Conservation (phyloP, 2,113 vertebrate species). For the Glareola pratincola region DNA sequence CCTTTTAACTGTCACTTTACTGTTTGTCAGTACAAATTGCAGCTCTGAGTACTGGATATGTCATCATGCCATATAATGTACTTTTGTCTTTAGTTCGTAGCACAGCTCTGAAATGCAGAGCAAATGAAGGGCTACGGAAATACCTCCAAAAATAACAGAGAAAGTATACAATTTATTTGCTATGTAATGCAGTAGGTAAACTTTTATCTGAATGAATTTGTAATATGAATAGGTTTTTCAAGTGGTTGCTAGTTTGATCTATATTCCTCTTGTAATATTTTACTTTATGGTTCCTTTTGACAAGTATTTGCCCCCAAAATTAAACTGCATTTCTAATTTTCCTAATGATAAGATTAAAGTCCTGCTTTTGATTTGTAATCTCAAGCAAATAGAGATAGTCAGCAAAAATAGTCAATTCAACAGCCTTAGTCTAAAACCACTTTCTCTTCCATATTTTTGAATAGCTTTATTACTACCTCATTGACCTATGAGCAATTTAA, state of each 20-base stretch:
- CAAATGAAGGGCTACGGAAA: neutral
- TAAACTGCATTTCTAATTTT: neutral
- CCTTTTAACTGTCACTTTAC: neutral
- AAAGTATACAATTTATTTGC: neutral
- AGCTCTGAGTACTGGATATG: neutral
- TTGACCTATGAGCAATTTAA: conserved; percentile 21
- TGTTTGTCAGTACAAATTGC: neutral
- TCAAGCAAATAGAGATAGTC: neutral
- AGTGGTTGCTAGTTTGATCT: neutral
- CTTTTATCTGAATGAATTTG: neutral
- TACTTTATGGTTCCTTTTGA: neutral
- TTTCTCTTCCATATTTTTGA: neutral
- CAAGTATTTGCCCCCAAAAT: neutral
- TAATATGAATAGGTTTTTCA: neutral
- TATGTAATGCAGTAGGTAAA: neutral
- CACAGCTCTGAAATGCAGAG: neutral
- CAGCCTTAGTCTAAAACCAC: neutral
- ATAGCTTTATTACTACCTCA: neutral
- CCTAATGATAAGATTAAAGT: neutral
- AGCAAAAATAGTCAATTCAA: neutral
- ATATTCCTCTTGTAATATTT: neutral
- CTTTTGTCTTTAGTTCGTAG: neutral
- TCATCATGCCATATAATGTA: neutral
- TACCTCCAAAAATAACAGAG: neutral
- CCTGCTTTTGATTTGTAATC: neutral